These are phyloP conservation scores for Orchestes rusci DNA, from an alignment of 2,888 invertebrate genomes.

Conservation along the genomic window DNA sequence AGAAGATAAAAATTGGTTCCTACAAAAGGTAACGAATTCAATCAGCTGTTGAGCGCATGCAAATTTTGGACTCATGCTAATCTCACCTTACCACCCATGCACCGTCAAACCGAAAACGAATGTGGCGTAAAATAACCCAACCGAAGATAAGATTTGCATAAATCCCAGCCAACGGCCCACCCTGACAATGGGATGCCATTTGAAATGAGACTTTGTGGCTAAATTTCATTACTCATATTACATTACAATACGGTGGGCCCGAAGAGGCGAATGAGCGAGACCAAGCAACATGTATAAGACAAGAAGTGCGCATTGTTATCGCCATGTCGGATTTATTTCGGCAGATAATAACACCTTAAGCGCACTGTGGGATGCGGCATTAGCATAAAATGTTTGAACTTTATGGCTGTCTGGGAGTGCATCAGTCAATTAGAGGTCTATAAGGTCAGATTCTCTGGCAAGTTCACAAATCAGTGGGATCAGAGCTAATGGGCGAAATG, in stretches of 20 bases:
- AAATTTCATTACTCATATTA: conserved; percentile 23
- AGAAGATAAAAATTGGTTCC: too few species aligned
- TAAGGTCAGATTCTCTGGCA: not conserved
- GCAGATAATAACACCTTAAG: conserved; percentile 16
- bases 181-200: conserved; percentile 23
- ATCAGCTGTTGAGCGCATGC: too few species aligned
- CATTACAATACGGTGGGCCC: conserved; percentile 17
- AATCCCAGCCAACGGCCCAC: conserved; percentile 23
- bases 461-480: conserved; percentile 11
- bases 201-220: conserved; percentile 23
- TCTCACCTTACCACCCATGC: conserved; percentile 1
- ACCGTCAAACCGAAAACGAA: conserved; percentile 6
- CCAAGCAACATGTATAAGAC: conserved; percentile 17
- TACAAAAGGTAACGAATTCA: too few species aligned
- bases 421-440: too few species aligned
- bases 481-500: conserved; percentile 16
- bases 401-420: not conserved
- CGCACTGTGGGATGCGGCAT: conserved; percentile 10
- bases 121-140: conserved; percentile 18
- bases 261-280: conserved; percentile 12
- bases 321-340: conserved; percentile 15
- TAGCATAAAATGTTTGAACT: conserved; percentile 15
- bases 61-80: too few species aligned
- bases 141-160: conserved; percentile 23
- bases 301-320: conserved; percentile 22